phyloP scores from a whole-genome alignment of 2,888 invertebrate species.

The Lepidonotus clava region DNA sequence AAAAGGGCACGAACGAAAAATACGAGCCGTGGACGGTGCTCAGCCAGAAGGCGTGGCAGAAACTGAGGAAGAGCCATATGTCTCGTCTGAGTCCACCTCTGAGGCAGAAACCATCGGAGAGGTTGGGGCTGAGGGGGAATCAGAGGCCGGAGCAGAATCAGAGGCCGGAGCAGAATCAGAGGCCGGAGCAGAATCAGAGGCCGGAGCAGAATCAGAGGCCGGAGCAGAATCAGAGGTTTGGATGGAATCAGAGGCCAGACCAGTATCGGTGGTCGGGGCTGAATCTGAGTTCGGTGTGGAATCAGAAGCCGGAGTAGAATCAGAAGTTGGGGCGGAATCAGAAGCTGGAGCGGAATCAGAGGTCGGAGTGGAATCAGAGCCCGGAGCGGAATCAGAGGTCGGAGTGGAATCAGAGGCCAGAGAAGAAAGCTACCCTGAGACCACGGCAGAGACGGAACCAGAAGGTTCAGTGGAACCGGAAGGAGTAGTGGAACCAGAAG shows the following conservation, averaged over 20 bases:
- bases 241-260: neutral
- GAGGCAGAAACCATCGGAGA: slow-evolving; percentile 7
- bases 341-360: slow-evolving; percentile 15
- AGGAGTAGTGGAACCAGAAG: slow-evolving; percentile 39
- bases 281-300: slow-evolving; percentile 1
- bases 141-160: slow-evolving; percentile 34
- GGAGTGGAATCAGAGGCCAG: slow-evolving; percentile 32
- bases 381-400: slow-evolving; percentile 55
- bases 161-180: slow-evolving; percentile 11
- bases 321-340: slow-evolving; percentile 43
- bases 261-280: slow-evolving; percentile 1
- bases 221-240: slow-evolving; percentile 48
- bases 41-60: too few species aligned
- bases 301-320: slow-evolving; percentile 53
- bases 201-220: slow-evolving; percentile 5
- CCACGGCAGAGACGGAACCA: slow-evolving; percentile 19
- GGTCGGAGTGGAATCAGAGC: neutral
- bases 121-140: slow-evolving; percentile 51
- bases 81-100: too few species aligned
- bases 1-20: too few species aligned
- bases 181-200: slow-evolving; percentile 19
- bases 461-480: too few species aligned
- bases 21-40: too few species aligned
- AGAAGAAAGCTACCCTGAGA: slow-evolving; percentile 17
- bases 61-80: too few species aligned